These are phyloP conservation scores for Eupsittula cactorum DNA, from an alignment of 2,113 vertebrate genomes.

Conservation along the genomic window DNA sequence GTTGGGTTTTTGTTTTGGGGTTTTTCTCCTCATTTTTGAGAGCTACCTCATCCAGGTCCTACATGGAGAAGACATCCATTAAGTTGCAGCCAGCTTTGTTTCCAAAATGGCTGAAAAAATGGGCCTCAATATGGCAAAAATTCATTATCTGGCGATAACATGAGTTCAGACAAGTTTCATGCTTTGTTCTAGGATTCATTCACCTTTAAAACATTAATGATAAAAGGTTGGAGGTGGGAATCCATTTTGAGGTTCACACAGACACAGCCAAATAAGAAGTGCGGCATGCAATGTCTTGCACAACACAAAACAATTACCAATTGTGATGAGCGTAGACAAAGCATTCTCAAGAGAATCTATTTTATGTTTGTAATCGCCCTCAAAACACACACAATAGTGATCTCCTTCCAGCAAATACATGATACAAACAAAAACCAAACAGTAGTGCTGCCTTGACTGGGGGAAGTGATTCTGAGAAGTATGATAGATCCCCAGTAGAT, in stretches of 20 bases:
- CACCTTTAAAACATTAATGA: neutral
- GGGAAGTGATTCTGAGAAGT: constrained; percentile 32
- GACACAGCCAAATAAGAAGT: neutral
- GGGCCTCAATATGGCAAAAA: neutral
- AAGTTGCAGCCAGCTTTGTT: neutral
- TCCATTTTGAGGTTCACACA: constrained; percentile 6
- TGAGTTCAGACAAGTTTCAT: neutral
- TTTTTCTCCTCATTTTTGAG: neutral
- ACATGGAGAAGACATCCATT: neutral
- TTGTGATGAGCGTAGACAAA: constrained; percentile 48
- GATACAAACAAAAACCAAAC: constrained; percentile 63
- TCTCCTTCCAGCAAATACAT: constrained; percentile 61
- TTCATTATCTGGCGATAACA: neutral
- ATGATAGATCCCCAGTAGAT: neutral
- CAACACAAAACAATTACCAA: constrained; percentile 59
- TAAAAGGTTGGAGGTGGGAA: neutral
- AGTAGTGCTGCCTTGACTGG: neutral
- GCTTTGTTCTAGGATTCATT: neutral
- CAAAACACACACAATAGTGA: constrained; percentile 66
- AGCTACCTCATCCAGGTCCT: neutral
- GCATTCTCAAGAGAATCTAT: constrained; percentile 64
- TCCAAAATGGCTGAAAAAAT: neutral
- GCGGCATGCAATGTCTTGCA: constrained; percentile 24
- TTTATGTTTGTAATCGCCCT: constrained; percentile 68
- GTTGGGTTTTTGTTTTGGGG: neutral